Conservation (phyloP, 2,113 vertebrate species). For the Hiodon alosoides region DNA sequence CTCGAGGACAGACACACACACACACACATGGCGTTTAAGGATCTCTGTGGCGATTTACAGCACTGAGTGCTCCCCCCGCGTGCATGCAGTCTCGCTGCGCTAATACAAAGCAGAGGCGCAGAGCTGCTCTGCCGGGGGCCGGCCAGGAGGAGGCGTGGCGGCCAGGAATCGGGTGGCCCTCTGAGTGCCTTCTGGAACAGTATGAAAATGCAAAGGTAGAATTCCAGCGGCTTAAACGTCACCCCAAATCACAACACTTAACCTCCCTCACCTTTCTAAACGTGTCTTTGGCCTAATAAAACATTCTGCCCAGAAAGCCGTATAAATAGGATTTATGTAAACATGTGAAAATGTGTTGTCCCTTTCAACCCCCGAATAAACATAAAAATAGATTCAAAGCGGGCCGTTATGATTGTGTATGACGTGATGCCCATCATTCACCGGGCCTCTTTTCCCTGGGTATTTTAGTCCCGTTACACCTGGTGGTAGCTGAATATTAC, state of each 20-base stretch:
- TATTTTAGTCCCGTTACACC: constrained; percentile 34
- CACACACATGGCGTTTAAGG: background rate
- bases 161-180: too few relatives aligned
- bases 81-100: background rate
- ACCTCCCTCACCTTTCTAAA: background rate
- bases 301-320: constrained; percentile 16
- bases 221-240: background rate
- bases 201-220: background rate
- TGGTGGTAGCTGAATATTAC: background rate
- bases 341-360: background rate
- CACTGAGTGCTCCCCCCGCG: background rate
- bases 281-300: constrained; percentile 2
- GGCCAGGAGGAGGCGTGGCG: background rate
- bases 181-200: too few relatives aligned
- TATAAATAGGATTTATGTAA: background rate
- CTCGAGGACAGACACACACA: background rate
- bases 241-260: background rate
- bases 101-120: constrained; percentile 16
- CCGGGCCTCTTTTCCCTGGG: constrained; percentile 17
- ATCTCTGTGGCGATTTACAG: background rate
- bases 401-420: too few relatives aligned
- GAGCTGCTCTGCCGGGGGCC: background rate
- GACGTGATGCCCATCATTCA: constrained; percentile 34
- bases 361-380: background rate
- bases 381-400: background rate